These are phyloP conservation scores for Merodon equestris DNA, from an alignment of 2,888 invertebrate species.

Conservation along the genomic window DNA sequence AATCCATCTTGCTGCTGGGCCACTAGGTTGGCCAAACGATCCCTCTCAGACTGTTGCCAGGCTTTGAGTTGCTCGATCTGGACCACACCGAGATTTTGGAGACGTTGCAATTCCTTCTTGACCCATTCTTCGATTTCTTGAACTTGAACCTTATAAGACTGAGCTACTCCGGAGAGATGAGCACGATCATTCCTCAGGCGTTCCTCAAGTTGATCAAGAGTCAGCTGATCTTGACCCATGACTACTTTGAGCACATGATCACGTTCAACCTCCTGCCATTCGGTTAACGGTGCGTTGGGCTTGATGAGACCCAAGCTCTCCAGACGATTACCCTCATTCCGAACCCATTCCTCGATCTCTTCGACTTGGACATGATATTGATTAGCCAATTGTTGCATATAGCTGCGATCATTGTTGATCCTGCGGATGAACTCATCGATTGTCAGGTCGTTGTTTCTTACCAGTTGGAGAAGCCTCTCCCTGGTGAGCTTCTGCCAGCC, in stretches of 20 bases:
- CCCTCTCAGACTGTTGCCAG: constrained; percentile 76
- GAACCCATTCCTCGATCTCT: constrained; percentile 76
- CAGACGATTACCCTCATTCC: constrained; percentile 75
- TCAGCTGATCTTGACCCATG: constrained; percentile 74
- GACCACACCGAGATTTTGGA: constrained; percentile 76
- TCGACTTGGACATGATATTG: constrained; percentile 76
- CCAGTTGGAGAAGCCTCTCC: constrained; percentile 74
- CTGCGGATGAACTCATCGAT: constrained; percentile 76
- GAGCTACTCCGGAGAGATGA: constrained; percentile 73
- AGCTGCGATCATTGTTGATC: constrained; percentile 74
- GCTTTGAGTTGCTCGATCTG: constrained; percentile 75
- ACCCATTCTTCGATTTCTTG: constrained; percentile 76
- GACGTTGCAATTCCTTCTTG: constrained; percentile 75
- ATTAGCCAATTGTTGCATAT: constrained; percentile 75
- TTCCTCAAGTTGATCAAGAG: constrained; percentile 76
- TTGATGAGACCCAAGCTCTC: constrained; percentile 75
- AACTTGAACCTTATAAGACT: constrained; percentile 76
- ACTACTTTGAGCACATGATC: constrained; percentile 75
- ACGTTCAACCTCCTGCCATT: constrained; percentile 77
- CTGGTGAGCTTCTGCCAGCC: constrained; percentile 77
- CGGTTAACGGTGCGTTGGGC: constrained; percentile 74
- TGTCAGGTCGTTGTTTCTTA: constrained; percentile 75
- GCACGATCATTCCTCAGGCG: constrained; percentile 75
- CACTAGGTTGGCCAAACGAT: constrained; percentile 72
- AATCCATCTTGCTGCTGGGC: constrained; percentile 73